These are phyloP conservation scores for Chelonia mydas DNA, from an alignment of 2,797 vertebrate genomes.

Conservation along the genomic window DNA sequence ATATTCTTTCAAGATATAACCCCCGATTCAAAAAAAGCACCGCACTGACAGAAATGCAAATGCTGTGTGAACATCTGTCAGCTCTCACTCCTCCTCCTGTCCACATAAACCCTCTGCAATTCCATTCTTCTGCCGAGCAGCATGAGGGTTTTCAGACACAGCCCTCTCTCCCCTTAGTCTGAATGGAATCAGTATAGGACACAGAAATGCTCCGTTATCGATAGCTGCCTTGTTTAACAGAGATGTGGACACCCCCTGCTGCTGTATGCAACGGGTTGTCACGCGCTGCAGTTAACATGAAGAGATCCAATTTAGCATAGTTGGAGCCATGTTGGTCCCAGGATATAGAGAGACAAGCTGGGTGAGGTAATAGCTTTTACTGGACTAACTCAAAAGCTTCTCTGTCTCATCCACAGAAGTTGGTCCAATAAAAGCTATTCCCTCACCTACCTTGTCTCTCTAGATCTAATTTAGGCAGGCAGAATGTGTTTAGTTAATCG, in stretches of 20 bases:
- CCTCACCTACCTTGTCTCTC: not conserved
- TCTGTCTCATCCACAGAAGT: too few species aligned
- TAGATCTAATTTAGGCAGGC: not conserved
- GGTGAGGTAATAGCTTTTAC: not conserved
- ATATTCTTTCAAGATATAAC: not conserved
- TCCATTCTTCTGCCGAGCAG: not conserved
- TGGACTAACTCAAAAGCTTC: too few species aligned
- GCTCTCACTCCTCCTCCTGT: not conserved
- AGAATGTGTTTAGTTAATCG: not conserved
- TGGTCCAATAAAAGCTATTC: not conserved
- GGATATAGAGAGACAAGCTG: not conserved
- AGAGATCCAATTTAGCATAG: not conserved
- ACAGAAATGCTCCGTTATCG: not conserved
- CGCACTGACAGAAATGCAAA: not conserved
- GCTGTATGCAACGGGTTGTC: not conserved
- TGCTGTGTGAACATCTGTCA: not conserved
- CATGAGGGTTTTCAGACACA: not conserved
- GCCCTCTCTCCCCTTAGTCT: not conserved
- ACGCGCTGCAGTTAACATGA: not conserved
- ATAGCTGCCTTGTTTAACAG: not conserved
- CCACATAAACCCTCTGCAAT: not conserved
- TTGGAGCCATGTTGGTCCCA: not conserved
- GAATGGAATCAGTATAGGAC: not conserved
- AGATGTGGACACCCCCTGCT: not conserved
- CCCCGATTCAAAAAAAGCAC: not conserved